Base-by-base conservation (phyloP, 2,888 invertebrate genomes). In the Nomada lathburiana region DNA sequence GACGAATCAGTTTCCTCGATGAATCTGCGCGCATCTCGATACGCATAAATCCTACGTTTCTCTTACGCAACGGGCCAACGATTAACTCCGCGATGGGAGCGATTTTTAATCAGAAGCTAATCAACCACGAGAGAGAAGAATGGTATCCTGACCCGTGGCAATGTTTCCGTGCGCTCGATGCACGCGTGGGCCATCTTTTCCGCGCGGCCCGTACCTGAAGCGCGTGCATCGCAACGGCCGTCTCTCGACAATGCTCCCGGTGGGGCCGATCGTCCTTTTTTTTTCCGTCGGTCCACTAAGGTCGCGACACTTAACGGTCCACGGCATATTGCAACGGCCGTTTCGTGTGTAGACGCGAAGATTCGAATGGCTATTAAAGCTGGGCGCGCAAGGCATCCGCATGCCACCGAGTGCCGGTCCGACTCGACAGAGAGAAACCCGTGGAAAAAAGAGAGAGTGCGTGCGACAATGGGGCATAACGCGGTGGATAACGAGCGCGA, bases 401-500 rank as follows among this genome's bases (percentile, higher is more conserved):
- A 85, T 83, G 83, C 86, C 88, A 85, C 73, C 80, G 69, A 42
- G 53, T 36, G 44, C 55, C 42, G 42, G 18, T 18, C 23, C 63
- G 57, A n/a, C 59, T 2, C 44, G 16, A n/a, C 52, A 18, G 52
- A 52, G 52, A 20, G 55, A 29, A 65, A 50, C 2, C 5, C 7
- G 16, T 2, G 10, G 20, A 55, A 64, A 53, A 47, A 47, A 23
- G 67, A 72, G 65, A 67, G 77, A 72, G 71, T 47, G 78, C 76
- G 70, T 68, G 77, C 84, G 88, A 87, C 87, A 87, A 87, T 87
- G 86, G 82, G 47, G 76, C 79, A 83, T 82, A 89, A 85, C 82
- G 85, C 73, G 63, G 71, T 52, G 89, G 86, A 89, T 89, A 91
- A 91, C 88, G 86, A 87, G 86, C 85, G 81, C 78, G 84, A 90